These are phyloP conservation scores for Drosophila novamexicana DNA, from an alignment of 1,140 invertebrate species.

Conservation along the genomic window DNA sequence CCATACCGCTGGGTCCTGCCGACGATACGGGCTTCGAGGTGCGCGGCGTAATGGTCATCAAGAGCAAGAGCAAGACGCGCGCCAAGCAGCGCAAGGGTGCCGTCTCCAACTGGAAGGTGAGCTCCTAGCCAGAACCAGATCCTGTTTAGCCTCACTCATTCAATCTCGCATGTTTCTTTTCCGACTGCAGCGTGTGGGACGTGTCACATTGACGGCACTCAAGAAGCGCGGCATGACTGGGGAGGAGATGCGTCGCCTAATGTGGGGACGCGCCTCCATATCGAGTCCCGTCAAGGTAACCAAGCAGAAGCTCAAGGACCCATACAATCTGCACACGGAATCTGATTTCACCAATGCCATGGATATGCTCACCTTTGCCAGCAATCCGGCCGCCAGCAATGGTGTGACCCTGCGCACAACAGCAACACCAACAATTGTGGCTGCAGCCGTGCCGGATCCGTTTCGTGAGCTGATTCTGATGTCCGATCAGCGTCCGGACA, in stretches of 20 bases:
- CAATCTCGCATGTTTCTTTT: neutral
- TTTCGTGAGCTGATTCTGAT: slow-evolving; percentile 86
- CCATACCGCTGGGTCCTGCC: slow-evolving; percentile 94
- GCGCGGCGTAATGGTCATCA: slow-evolving; percentile 98
- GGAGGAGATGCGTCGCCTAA: slow-evolving; percentile 92
- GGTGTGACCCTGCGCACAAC: slow-evolving; percentile 54
- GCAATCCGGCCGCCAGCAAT: slow-evolving; percentile 84
- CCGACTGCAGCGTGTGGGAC: slow-evolving; percentile 90
- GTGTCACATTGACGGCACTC: slow-evolving; percentile 93
- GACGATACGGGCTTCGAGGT: slow-evolving; percentile 93
- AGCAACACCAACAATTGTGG: neutral
- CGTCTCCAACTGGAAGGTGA: slow-evolving; percentile 98
- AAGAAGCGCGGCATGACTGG: slow-evolving; percentile 93
- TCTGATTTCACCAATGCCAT: slow-evolving; percentile 89
- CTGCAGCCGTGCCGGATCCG: slow-evolving; percentile 84
- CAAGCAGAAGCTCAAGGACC: slow-evolving; percentile 84
- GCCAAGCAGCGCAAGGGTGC: slow-evolving; percentile 98
- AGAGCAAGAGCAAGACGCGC: slow-evolving; percentile 97
- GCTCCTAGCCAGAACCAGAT: neutral
- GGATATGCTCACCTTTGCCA: slow-evolving; percentile 92
- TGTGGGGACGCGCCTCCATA: slow-evolving; percentile 95
- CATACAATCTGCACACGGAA: slow-evolving; percentile 72
- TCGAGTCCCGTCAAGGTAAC: slow-evolving; percentile 92
- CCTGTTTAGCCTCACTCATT: neutral
- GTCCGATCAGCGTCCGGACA: slow-evolving; percentile 83